A percentile compares a stretch with the other conserved stretches of the same genome.
Evolutionary conservation across 2,113 vertebrate genomes (phyloP).

Genomic region (Platichthys stellatus): DNA sequence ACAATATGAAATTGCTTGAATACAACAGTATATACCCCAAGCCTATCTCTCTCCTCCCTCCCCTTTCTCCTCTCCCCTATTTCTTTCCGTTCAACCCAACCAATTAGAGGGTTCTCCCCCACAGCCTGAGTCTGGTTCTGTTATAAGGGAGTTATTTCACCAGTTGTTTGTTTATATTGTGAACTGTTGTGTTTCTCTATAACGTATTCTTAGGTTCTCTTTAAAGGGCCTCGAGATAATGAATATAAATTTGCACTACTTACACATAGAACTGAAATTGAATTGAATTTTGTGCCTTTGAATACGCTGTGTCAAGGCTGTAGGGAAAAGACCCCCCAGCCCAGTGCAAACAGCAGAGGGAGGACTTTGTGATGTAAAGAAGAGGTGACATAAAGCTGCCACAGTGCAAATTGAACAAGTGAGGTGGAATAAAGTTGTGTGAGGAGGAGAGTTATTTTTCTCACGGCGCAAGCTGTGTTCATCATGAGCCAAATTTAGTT

Average conservation of each 20-base stretch:
- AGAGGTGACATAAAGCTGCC: slow-evolving; percentile 60
- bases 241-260: background rate
- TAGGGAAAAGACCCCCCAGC: slow-evolving; percentile 23
- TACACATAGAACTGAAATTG: background rate
- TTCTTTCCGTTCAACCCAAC: background rate
- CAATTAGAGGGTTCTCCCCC: background rate
- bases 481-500: slow-evolving; percentile 49
- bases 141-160: too few species aligned
- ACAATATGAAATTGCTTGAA: too few species aligned
- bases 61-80: background rate
- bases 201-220: background rate
- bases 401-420: slow-evolving; percentile 52
- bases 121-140: background rate
- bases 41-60: too few species aligned
- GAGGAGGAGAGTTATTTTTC: slow-evolving; percentile 55
- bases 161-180: background rate
- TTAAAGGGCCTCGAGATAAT: background rate
- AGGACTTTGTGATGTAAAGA: slow-evolving; percentile 41
- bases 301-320: slow-evolving; percentile 37
- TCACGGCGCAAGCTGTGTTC: slow-evolving; percentile 39
- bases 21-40: too few species aligned
- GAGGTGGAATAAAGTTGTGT: slow-evolving; percentile 57
- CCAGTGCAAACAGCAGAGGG: slow-evolving; percentile 24
- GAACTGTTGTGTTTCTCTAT: background rate
- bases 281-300: slow-evolving; percentile 1